Base-by-base conservation (phyloP, 2,113 vertebrate genomes). In the Sphaerodactylus townsendi region DNA sequence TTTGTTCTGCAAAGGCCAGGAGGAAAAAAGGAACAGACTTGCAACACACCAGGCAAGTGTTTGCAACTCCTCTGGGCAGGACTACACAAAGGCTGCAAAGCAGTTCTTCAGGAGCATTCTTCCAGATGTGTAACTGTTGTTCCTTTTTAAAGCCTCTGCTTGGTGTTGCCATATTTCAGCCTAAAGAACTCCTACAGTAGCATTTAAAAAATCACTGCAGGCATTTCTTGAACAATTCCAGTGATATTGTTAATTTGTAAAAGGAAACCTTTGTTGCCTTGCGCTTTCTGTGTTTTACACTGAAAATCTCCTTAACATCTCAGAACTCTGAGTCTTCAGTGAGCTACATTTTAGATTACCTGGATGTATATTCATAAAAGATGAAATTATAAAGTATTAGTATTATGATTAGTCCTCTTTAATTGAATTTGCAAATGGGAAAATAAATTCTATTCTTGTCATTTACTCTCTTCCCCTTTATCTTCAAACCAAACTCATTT, bases 171-270 rank as follows among this genome's bases (percentile, higher is more conserved):
- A 23, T 83, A 77, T 77, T 53, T 85, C 7, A 9, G 3, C 33
- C 30, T 79, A 76, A 15, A 8, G 56, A 59, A 80, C 71, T 83
- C 85, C 83, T 81, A 35, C 89, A 28, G 65, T 19, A 64, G 9
- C 77, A 46, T 82, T 85, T 91, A 78, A 50, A 83, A 92, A 87
- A 70, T 86, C 2, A n/a, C 33, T 86, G 41, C 39, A 84, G 80
- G 85, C 33, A 85, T 87, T 85, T 77, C 84, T 92, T 90, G 82
- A 90, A n/a, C 11, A 65, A 30, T 87, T 91, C 28, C n/a, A 44
- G 37, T 35, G 25, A 28, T 85, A 50, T 39, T 72, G 48, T 53
- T 70, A 62, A 85, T 79, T 64, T 85, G 76, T 48, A 85, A 79
- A 85, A 71, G 65, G 62, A 33, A 72, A 70, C 77, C 50, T 68